Conservation (phyloP, 2,888 invertebrate species). For the Euproctis similis region DNA sequence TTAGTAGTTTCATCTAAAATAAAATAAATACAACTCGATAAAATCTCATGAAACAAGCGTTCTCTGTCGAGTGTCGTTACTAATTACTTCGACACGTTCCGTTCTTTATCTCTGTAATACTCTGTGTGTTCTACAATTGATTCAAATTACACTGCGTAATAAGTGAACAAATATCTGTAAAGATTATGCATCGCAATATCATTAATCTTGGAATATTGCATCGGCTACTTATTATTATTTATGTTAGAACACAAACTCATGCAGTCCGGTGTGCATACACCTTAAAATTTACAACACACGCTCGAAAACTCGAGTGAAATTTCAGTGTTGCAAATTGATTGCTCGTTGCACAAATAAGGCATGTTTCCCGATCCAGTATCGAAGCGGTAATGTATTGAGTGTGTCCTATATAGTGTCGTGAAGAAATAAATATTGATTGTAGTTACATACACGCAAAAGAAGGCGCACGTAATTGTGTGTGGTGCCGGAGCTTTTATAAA, state of each 20-base stretch:
- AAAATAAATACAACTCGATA: too few species aligned
- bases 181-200: conserved; percentile 51
- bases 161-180: conserved; percentile 42
- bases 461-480: conserved; percentile 72
- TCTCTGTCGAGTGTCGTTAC: too few species aligned
- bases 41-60: too few species aligned
- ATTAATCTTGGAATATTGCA: conserved; percentile 52
- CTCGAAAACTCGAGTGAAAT: conserved; percentile 27
- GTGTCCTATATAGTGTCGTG: conserved; percentile 51
- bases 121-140: too few species aligned
- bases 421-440: conserved; percentile 64
- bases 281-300: conserved; percentile 36
- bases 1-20: too few species aligned
- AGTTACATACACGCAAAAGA: too few species aligned
- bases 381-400: conserved; percentile 48
- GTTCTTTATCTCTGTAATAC: too few species aligned
- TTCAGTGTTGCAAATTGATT: conserved; percentile 33
- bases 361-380: conserved; percentile 21
- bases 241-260: conserved; percentile 36
- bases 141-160: too few species aligned
- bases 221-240: conserved; percentile 49
- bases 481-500: conserved; percentile 69
- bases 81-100: too few species aligned
- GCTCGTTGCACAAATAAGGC: conserved; percentile 29
- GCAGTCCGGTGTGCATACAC: conserved; percentile 31